Base-by-base conservation (phyloP, 53 echinoderm and acorn worm genomes). In the Mesocentrotus franciscanus region DNA sequence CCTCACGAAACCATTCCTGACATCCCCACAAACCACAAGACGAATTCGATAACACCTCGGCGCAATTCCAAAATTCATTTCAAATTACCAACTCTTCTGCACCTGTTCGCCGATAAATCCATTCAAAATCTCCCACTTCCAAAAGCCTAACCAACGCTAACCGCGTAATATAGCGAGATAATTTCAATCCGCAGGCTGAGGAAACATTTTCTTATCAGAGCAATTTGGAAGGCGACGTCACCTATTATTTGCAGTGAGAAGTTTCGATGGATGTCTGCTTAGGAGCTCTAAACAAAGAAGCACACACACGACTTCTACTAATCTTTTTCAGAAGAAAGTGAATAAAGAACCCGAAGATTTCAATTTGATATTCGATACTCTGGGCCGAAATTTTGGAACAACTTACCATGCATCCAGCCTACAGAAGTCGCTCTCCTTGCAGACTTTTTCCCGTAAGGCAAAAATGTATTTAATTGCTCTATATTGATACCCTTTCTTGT, bases 41-140 rank as follows among this genome's bases (percentile, higher is more conserved):
- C 60, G 90, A 60, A 90, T 90, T 60, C 60, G 90, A 90, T 90
- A 59, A 60, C 90, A 90, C 90, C 60, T 90, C 90, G 58, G 58
- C 90, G 16, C 59, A 90, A 90, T 24, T 90, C 90, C 60, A 90
- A 90, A 90, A 60, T 90, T 90, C 90, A 90, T 29, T 90, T 32
- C 60, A 32, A 90, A 90, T 90, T 90, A 90, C 32, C 60, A 16
- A 60, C 27, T 59, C 60, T 60, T 49, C 90, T 60, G 90, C 90
- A 90, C 90, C 90, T 90, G 90, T 90, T 90, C 59, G 12, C 90
- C 30, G 32, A 90, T 90, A 90, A 90, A 90, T 59, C 90, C 90
- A 81, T 81, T 81, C 36, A 81, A 81, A 81, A 81, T 81, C 81
- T 42, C 81, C 81, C 81, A 81, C 81, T 81, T 81, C 81, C 81